phyloP scores from a whole-genome alignment of 2,113 vertebrate species.

The Rhinolophus sinicus region DNA sequence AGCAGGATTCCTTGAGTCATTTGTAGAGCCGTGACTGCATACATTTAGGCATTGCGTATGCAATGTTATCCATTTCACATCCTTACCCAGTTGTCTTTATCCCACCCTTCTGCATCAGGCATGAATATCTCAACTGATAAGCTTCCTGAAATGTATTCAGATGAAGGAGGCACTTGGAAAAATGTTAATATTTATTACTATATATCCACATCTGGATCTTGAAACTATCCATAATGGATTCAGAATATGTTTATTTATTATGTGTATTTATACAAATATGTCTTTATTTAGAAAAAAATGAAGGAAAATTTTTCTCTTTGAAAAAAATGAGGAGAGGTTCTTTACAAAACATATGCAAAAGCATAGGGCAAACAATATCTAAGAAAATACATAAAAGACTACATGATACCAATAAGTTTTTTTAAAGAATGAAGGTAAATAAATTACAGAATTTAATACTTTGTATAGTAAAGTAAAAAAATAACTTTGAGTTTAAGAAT shows the following conservation, averaged over 20 bases:
- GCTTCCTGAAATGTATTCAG: neutral
- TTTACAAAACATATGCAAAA: slow-evolving; percentile 45
- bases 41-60: accelerated
- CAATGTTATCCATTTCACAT: neutral
- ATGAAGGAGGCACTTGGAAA: neutral
- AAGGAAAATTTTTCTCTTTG: neutral
- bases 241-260: neutral
- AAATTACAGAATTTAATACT: neutral
- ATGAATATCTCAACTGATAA: neutral
- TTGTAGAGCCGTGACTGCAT: neutral
- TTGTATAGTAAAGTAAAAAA: neutral
- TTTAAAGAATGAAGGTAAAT: slow-evolving; percentile 11
- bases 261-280: neutral
- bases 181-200: neutral
- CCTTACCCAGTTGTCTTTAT: neutral
- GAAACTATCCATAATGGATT: neutral
- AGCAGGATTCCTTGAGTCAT: neutral
- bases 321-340: neutral
- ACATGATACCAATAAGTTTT: neutral
- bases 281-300: neutral
- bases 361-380: neutral
- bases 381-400: neutral
- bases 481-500: neutral
- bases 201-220: neutral
- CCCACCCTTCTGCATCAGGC: neutral